Evolutionary conservation across 2,888 invertebrate species (phyloP), one percentile per base, ranked within the genome.

Genomic region (Ochropacha duplaris): DNA sequence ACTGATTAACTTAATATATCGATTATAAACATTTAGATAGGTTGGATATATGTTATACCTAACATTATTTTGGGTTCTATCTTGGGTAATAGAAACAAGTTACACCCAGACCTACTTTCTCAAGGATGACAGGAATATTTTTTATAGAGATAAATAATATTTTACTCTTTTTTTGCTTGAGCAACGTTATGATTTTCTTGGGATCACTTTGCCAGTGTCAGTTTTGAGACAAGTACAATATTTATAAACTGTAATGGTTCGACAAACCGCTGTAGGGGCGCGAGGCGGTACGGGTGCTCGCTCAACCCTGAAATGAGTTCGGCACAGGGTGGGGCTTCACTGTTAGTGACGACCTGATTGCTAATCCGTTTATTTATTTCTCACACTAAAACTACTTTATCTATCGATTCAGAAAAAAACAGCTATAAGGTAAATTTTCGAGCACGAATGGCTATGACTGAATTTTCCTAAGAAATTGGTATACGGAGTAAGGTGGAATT

Each of bases 291-390:
- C 65, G 86, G 83, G 85, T 89, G 90, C 85, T 79, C 87, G 81
- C 83, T 90, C 90, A 90, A 83, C 88, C 91, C 91, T 91, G 91
- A 91, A 91, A 91, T 91, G 91, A 90, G 90, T 90, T 91, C 82
- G 78, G 68, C 57, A 72, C 39, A 57, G 63, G 84, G 69, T 60
- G 57, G 44, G 80, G 79, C 22, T 49, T 0, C 39, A 78, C 44
- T 85, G 59, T 0, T 1, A 73, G 86, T 83, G 82, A 12, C 16
- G 44, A n/a, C 19, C 2, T 44, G 14, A 36, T 36, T 14, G 4
- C 11, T 36, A 14, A 36, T 36, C 11, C 31, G 11, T 14, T 36
- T 36, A 14, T 36, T 14, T 36, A 36, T 36, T 36, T 3, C 36
- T 36, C 9, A 31, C 31, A 6, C 9, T 31, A 31, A 36, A 36